Base-by-base conservation (phyloP, 2,797 vertebrate genomes). In the Neomorphus geoffroyi region DNA sequence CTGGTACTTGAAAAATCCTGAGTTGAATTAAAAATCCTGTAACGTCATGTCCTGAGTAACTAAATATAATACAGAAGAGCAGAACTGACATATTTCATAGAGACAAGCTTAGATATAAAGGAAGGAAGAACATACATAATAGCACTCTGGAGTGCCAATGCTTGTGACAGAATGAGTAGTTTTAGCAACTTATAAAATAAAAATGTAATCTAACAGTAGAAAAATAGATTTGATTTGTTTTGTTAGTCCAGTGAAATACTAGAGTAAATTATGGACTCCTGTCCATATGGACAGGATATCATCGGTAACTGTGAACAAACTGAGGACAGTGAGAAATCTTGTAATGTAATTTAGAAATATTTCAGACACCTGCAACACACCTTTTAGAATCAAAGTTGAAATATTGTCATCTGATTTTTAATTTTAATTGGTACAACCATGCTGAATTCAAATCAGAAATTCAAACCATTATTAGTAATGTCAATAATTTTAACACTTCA, bases 21-120 rank as follows among this genome's bases (percentile, higher is more conserved):
- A 64, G 37, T 24, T 88, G 73, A 90, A 93, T 96, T 83, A 46
- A 92, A 94, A 90, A 65, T 79, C 67, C 58, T 51, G 11, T 83
- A 91, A 90, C 37, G 48, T 84, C 57, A 18, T 85, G 75, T 86
- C 88, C 73, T 82, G 84, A 88, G 88, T 78, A 93, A 74, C 70
- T 57, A 88, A 84, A 90, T 93, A 85, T 50, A 85, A 86, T 69
- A 7, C 93, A 83, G 70, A 80, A 58, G 21, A 93, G 74, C n/a
- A 41, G 48, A 51, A 75, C 60, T 79, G 58, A 70, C 33, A 74
- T 16, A 86, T 74, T 92, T 70, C 48, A 77, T 6, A 82, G 45
- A 93, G 53, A 79, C 45, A 92, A 86, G 51, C 74, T 75, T 69
- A 66, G 87, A 88, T 67, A 46, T 77, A 64, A 94, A 84, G 43